Conservation (phyloP, 2,888 invertebrate species). For the Epinotia ramella region DNA sequence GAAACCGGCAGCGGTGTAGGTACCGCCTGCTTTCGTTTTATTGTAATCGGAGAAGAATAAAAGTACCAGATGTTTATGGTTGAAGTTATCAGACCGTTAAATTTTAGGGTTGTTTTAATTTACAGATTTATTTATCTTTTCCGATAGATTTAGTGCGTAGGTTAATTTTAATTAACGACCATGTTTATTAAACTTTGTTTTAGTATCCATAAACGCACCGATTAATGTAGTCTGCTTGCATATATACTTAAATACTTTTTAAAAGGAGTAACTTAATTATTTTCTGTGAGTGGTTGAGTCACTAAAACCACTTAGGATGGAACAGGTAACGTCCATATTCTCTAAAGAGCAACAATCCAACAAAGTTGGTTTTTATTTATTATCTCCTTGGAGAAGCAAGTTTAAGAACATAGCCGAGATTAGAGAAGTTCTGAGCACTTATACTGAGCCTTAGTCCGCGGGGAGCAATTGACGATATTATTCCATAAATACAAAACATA, state of each 20-base stretch:
- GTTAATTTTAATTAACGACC: slow-evolving; percentile 20
- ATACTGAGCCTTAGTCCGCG: background rate
- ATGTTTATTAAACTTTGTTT: background rate
- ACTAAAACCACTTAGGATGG: slow-evolving; percentile 13
- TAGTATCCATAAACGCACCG: background rate
- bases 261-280: background rate
- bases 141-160: slow-evolving; percentile 29
- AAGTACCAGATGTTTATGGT: slow-evolving; percentile 43
- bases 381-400: slow-evolving; percentile 38
- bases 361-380: slow-evolving; percentile 36
- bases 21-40: slow-evolving; percentile 37
- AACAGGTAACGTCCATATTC: slow-evolving; percentile 24
- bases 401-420: slow-evolving; percentile 40
- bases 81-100: slow-evolving; percentile 38
- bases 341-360: slow-evolving; percentile 25
- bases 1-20: slow-evolving; percentile 17
- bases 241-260: background rate
- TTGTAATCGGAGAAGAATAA: slow-evolving; percentile 45
- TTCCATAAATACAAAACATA: slow-evolving; percentile 6
- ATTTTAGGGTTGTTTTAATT: slow-evolving; percentile 41
- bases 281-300: background rate
- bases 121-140: slow-evolving; percentile 30
- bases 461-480: slow-evolving; percentile 34
- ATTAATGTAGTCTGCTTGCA: background rate
- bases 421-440: slow-evolving; percentile 40